Evolutionary conservation across 2,797 vertebrate species (phyloP).

Genomic region (Eurystomus glaucurus): DNA sequence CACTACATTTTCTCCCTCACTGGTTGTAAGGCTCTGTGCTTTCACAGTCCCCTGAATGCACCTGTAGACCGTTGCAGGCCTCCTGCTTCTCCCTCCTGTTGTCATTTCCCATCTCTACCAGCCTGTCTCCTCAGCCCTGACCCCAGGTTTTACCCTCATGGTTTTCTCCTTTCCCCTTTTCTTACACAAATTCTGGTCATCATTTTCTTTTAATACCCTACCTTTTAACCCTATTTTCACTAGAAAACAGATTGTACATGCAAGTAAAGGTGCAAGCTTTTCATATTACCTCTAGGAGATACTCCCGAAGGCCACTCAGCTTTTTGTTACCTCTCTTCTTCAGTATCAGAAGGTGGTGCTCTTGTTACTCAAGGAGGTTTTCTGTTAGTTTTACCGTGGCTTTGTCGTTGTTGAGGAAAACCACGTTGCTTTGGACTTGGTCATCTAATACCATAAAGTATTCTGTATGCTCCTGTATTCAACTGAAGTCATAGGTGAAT

Average conservation of each 20-base stretch:
- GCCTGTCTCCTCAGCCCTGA: neutral
- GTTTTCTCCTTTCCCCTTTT: neutral
- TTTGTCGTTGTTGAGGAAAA: neutral
- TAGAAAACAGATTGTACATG: neutral
- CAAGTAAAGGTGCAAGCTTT: neutral
- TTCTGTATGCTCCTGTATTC: neutral
- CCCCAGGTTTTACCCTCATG: neutral
- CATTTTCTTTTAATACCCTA: neutral
- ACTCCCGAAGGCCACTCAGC: neutral
- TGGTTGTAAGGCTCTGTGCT: neutral
- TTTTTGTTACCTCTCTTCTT: neutral
- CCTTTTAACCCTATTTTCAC: neutral
- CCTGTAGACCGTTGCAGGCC: neutral
- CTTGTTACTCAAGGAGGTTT: neutral
- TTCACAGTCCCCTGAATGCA: neutral
- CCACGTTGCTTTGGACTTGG: neutral
- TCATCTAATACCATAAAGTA: neutral
- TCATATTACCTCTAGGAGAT: neutral
- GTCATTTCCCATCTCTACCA: neutral
- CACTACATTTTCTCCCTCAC: neutral
- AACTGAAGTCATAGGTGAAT: neutral
- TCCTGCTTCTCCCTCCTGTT: neutral
- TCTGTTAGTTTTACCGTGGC: neutral
- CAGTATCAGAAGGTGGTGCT: neutral
- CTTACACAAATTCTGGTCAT: neutral